These are phyloP conservation scores for Epinephelus coioides DNA, from an alignment of 2,797 vertebrate genomes.

Conservation along the genomic window DNA sequence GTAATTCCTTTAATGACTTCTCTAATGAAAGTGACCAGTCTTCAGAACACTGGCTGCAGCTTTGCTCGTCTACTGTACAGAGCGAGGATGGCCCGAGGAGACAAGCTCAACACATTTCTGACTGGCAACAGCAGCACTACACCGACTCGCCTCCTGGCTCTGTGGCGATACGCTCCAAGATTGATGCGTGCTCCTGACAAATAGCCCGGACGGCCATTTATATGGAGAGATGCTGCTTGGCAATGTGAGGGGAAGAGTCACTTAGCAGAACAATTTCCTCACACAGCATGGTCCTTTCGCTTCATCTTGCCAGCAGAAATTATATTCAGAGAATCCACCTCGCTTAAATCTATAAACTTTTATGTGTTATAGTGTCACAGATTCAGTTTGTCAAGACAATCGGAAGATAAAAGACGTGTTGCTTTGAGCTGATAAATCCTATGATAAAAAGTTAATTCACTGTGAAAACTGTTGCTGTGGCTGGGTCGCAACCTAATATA, in stretches of 20 bases:
- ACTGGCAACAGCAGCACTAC: constrained; percentile 76
- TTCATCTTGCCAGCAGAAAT: constrained; percentile 76
- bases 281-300: constrained; percentile 76
- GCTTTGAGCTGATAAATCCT: constrained; percentile 30
- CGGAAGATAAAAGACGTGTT: constrained; percentile 22
- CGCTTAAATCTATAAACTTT: constrained; percentile 42
- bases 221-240: constrained; percentile 76
- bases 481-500: constrained; percentile 1
- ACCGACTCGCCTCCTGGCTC: constrained; percentile 76
- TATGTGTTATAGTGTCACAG: constrained; percentile 50
- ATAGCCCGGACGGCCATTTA: constrained; percentile 75
- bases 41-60: constrained; percentile 73
- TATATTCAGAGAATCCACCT: constrained; percentile 72
- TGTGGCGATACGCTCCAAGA: constrained; percentile 71
- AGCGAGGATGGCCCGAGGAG: constrained; percentile 77
- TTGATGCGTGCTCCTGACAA: constrained; percentile 81
- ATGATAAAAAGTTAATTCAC: constrained; percentile 37
- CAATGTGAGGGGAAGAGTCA: constrained; percentile 80
- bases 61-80: constrained; percentile 61
- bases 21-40: constrained; percentile 84
- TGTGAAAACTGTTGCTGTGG: constrained; percentile 12
- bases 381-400: constrained; percentile 55
- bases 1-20: constrained; percentile 83
- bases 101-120: constrained; percentile 78
- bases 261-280: constrained; percentile 83